Conservation (phyloP, 2,888 invertebrate genomes). For the Caenorhabditis sp. region DNA sequence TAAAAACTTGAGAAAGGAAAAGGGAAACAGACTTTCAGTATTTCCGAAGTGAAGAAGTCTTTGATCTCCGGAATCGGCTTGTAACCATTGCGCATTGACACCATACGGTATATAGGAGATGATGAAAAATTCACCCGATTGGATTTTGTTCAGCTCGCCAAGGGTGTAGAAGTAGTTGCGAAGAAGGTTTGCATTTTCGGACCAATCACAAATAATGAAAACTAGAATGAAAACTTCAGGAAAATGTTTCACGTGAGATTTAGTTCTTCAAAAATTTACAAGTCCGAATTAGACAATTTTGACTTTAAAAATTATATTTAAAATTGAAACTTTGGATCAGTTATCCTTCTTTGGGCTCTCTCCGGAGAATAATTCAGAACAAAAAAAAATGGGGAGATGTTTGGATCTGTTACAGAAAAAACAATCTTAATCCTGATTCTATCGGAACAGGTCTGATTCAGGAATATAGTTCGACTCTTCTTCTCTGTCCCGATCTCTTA, state of each 20-base stretch:
- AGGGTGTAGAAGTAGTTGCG: slow-evolving; percentile 31
- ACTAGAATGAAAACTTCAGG: slow-evolving; percentile 20
- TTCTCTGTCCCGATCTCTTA: no score
- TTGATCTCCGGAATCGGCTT: slow-evolving; percentile 13
- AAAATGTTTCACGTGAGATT: neutral
- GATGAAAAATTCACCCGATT: slow-evolving; percentile 46
- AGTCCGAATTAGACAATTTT: no score
- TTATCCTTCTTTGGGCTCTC: no score
- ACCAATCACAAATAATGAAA: slow-evolving; percentile 39
- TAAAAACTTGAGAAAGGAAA: no score
- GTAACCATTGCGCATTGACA: slow-evolving; percentile 38
- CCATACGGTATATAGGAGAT: slow-evolving; percentile 41
- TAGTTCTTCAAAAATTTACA: neutral
- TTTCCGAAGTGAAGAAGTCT: slow-evolving; percentile 21
- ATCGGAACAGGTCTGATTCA: no score
- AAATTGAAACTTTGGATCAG: no score
- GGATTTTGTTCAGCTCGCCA: slow-evolving; percentile 33
- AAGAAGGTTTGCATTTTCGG: slow-evolving; percentile 32
- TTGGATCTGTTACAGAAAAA: neutral
- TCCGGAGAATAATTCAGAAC: no score
- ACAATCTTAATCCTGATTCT: no score
- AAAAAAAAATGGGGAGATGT: neutral
- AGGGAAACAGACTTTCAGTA: neutral
- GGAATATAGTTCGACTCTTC: no score
- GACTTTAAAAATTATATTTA: no score